A percentile compares a stretch with the other conserved stretches of the same genome.
Evolutionary conservation across 2,797 vertebrate species (phyloP).

Genomic region (Amphiprion clarkii): DNA sequence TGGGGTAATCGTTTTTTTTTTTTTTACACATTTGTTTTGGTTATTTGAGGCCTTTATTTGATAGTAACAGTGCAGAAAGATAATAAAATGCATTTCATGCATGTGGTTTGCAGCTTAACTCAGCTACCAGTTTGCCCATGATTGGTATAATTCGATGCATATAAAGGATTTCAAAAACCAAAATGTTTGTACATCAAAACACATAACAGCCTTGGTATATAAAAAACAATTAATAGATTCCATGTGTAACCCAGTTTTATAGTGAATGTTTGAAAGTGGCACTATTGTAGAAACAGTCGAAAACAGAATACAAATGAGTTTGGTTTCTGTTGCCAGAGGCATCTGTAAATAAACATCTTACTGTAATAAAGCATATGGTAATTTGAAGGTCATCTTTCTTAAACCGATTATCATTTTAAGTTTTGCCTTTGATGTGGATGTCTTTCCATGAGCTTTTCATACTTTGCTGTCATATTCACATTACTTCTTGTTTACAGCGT

Average conservation of each 20-base stretch:
- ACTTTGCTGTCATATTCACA: not conserved
- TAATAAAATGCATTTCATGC: no score
- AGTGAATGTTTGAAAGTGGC: not conserved
- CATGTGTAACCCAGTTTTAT: not conserved
- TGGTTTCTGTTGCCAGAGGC: not conserved
- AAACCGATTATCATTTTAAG: not conserved
- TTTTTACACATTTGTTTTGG: no score
- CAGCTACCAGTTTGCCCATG: no score
- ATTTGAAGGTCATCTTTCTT: not conserved
- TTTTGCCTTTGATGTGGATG: not conserved
- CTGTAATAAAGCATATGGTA: not conserved
- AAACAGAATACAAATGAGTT: not conserved
- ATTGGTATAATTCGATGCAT: no score
- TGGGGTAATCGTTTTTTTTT: no score
- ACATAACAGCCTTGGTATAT: no score
- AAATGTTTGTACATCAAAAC: no score
- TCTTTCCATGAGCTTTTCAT: not conserved
- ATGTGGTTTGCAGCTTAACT: no score
- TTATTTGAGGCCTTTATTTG: no score
- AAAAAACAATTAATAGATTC: no score
- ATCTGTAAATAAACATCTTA: not conserved
- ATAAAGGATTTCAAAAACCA: no score
- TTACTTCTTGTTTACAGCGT: conserved; percentile 5
- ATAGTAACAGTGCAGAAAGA: no score
- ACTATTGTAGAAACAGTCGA: not conserved